Percentiles rank a stretch among this genome's conserved stretches.
Conservation (phyloP, 2,797 vertebrate species). For the Hephaestus fuliginosus region DNA sequence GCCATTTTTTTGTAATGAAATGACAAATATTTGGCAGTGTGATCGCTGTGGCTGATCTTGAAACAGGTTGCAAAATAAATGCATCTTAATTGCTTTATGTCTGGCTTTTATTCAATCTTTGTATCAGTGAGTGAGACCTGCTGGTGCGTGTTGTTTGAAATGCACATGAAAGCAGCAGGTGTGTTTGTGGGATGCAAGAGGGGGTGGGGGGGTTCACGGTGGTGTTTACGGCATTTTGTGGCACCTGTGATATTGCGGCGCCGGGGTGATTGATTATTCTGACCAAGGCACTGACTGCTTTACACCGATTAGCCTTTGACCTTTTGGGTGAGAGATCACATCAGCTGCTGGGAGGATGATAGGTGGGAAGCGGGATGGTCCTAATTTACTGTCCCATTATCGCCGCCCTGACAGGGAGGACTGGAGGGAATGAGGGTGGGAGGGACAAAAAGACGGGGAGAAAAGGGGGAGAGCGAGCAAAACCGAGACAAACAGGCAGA, state of each 20-base stretch:
- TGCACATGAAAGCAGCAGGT: conserved; percentile 55
- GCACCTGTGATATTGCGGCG: conserved; percentile 50
- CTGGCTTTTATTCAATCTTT: conserved; percentile 48
- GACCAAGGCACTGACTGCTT: conserved; percentile 66
- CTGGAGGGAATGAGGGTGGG: conserved; percentile 41
- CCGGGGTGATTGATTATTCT: conserved; percentile 79
- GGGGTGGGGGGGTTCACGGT: conserved; percentile 16
- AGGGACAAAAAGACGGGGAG: conserved; percentile 29
- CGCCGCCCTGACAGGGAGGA: conserved; percentile 67
- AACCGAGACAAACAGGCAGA: conserved; percentile 26
- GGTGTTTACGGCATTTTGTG: conserved; percentile 46
- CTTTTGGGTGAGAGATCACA: conserved; percentile 72
- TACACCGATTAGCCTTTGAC: conserved; percentile 77
- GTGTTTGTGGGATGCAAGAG: conserved; percentile 31
- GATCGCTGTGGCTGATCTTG: conserved; percentile 29
- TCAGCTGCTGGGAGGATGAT: conserved; percentile 63
- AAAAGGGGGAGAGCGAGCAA: neutral
- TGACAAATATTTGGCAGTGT: conserved; percentile 49
- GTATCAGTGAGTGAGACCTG: conserved; percentile 22
- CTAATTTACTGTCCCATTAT: conserved; percentile 83
- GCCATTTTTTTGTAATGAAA: conserved; percentile 26
- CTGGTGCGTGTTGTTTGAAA: conserved; percentile 15
- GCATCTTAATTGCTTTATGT: conserved; percentile 41
- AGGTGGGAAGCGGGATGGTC: conserved; percentile 59
- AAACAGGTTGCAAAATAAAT: conserved; percentile 54